These are phyloP conservation scores for Agrotis clavis DNA, from an alignment of 2,888 invertebrate genomes.

Conservation along the genomic window DNA sequence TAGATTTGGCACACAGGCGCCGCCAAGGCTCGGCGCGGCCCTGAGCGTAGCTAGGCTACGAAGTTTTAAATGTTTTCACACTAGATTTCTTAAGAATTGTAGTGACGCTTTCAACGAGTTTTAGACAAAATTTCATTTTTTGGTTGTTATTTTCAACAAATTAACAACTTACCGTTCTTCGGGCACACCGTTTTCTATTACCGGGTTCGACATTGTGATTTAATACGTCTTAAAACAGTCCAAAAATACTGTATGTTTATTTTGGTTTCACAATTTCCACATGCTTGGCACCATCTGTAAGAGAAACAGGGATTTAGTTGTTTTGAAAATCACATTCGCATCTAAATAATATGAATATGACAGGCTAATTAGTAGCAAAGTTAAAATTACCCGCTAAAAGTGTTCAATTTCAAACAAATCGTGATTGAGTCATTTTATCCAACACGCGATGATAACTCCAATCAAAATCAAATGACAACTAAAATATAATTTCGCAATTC, in stretches of 20 bases:
- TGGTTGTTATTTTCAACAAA: not conserved
- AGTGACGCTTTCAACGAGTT: not conserved
- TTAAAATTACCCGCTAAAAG: conserved; percentile 67
- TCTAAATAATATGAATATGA: too few species aligned
- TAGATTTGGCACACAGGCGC: too few species aligned
- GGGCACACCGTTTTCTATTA: conserved; percentile 82
- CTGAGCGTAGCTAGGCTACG: not conserved
- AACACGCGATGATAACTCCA: conserved; percentile 27
- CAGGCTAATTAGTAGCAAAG: conserved; percentile 10
- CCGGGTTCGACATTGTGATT: conserved; percentile 81
- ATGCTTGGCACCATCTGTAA: conserved; percentile 80
- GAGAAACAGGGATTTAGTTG: conserved; percentile 39
- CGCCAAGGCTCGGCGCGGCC: too few species aligned
- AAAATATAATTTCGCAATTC: conserved; percentile 16
- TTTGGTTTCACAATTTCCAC: conserved; percentile 65
- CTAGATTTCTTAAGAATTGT: not conserved
- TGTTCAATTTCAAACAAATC: conserved; percentile 56
- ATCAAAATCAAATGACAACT: conserved; percentile 59
- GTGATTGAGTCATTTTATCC: conserved; percentile 26
- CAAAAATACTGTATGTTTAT: conserved; percentile 55
- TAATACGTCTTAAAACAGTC: conserved; percentile 35
- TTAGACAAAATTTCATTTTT: not conserved
- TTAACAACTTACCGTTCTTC: conserved; percentile 81
- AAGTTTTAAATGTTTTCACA: not conserved
- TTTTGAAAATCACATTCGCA: not conserved